Evolutionary conservation across 2,113 vertebrate species (phyloP).

Genomic region (Dascyllus trimaculatus): DNA sequence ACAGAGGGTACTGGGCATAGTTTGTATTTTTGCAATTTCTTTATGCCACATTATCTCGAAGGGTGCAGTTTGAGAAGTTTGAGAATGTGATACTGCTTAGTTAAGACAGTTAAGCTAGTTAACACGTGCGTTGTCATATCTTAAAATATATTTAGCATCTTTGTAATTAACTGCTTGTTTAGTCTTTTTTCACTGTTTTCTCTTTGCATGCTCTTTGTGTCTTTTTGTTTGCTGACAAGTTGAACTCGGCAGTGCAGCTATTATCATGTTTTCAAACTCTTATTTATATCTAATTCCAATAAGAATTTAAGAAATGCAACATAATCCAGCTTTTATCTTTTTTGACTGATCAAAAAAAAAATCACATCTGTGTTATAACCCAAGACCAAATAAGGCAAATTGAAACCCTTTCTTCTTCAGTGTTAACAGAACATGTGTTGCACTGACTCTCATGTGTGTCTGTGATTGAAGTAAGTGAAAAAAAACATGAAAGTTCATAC

Average conservation of each 20-base stretch:
- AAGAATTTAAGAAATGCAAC: slow-evolving; percentile 26
- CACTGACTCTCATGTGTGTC: neutral
- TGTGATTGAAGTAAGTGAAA: slow-evolving; percentile 1
- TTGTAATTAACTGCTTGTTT: neutral
- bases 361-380: slow-evolving; percentile 44
- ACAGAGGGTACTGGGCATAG: slow-evolving; percentile 6
- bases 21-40: slow-evolving; percentile 14
- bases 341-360: slow-evolving; percentile 34
- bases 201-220: neutral
- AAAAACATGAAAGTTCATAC: neutral
- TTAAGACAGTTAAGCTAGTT: neutral
- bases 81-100: neutral
- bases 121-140: neutral
- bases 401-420: slow-evolving; percentile 1
- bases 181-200: neutral
- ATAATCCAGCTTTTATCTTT: slow-evolving; percentile 23
- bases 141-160: neutral
- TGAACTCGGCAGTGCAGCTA: slow-evolving; percentile 8
- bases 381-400: slow-evolving; percentile 38
- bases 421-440: slow-evolving; percentile 32
- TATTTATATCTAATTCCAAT: slow-evolving; percentile 12
- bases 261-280: slow-evolving; percentile 17
- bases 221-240: neutral
- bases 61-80: neutral
- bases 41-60: slow-evolving; percentile 9